Conservation (phyloP, 2,888 invertebrate genomes). For the Erynnis tages region DNA sequence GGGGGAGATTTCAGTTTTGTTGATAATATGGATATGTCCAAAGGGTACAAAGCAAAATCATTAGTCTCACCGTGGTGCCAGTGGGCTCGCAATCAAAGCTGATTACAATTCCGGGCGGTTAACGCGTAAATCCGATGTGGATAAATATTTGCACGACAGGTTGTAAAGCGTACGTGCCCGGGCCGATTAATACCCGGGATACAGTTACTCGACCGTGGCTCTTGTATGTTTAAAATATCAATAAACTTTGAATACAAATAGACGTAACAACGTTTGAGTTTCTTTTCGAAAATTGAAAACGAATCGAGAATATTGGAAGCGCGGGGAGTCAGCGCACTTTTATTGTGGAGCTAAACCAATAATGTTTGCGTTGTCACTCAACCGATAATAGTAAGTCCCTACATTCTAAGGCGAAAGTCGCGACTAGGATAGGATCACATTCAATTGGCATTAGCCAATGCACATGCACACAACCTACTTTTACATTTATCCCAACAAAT, state of each 20-base stretch:
- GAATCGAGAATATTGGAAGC: slow-evolving; percentile 20
- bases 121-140: slow-evolving; percentile 75
- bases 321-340: slow-evolving; percentile 7
- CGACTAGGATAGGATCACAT: not conserved
- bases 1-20: slow-evolving; percentile 18
- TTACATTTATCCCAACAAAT: too few relatives aligned
- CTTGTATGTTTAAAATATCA: slow-evolving; percentile 37
- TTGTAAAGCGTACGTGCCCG: slow-evolving; percentile 70
- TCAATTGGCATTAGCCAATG: too few relatives aligned
- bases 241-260: slow-evolving; percentile 32
- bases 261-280: slow-evolving; percentile 12
- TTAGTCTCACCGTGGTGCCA: slow-evolving; percentile 36
- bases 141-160: slow-evolving; percentile 80
- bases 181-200: slow-evolving; percentile 55
- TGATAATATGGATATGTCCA: slow-evolving; percentile 24
- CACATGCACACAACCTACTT: too few relatives aligned
- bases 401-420: slow-evolving; percentile 19
- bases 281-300: slow-evolving; percentile 18
- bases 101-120: slow-evolving; percentile 73
- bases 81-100: slow-evolving; percentile 61
- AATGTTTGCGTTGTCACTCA: slow-evolving; percentile 23
- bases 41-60: slow-evolving; percentile 35
- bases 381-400: slow-evolving; percentile 6
- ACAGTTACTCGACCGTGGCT: slow-evolving; percentile 66
- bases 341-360: slow-evolving; percentile 23